Evolutionary conservation across 2,113 vertebrate species (phyloP).

Genomic region (Chitala chitala): DNA sequence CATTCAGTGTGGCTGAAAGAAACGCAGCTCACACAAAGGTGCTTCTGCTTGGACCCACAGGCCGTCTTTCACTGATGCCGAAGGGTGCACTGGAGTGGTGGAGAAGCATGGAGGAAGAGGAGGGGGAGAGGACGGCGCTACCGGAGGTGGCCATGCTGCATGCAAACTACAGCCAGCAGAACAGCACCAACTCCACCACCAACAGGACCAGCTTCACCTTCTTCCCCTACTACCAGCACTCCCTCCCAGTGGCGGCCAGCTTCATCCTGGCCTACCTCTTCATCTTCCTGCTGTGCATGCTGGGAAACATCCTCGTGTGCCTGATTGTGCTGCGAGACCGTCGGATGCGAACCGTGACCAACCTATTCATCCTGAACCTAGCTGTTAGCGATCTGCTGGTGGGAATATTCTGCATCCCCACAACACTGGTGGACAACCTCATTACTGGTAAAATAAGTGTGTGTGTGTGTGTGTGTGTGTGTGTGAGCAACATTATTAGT

Average conservation of each 20-base stretch:
- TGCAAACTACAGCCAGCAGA: conserved; percentile 41
- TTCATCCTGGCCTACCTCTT: conserved; percentile 67
- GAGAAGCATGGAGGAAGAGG: conserved; percentile 28
- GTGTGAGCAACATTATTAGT: background rate
- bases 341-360: conserved; percentile 70
- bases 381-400: conserved; percentile 73
- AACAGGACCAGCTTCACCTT: conserved; percentile 48
- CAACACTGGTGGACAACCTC: conserved; percentile 72
- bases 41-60: background rate
- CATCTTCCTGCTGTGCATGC: conserved; percentile 72
- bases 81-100: conserved; percentile 39
- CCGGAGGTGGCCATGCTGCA: background rate
- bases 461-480: background rate
- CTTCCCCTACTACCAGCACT: conserved; percentile 68
- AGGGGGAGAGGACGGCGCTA: conserved; percentile 37
- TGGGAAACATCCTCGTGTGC: conserved; percentile 71
- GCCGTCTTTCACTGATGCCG: conserved; percentile 22
- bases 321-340: conserved; percentile 66
- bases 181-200: conserved; percentile 12
- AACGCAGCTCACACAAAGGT: background rate
- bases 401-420: conserved; percentile 75
- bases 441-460: conserved; percentile 71
- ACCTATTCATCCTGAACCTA: conserved; percentile 74
- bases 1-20: background rate
- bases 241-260: conserved; percentile 55